Evolutionary conservation across 2,113 vertebrate genomes (phyloP).

Genomic region (Petaurus breviceps): DNA sequence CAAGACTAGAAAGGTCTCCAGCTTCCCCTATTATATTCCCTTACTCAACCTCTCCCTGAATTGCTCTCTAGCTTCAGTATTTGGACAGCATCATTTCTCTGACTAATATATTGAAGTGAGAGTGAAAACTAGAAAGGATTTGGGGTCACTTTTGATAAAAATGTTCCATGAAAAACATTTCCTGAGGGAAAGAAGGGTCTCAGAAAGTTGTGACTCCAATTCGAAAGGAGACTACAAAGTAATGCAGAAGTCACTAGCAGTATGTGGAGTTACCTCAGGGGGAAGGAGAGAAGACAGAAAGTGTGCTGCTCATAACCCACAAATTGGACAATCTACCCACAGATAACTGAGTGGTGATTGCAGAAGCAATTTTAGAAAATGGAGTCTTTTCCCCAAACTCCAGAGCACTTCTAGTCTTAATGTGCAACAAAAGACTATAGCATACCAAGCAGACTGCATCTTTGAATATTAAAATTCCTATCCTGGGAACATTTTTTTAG

Average conservation of each 20-base stretch:
- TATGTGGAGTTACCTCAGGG: neutral
- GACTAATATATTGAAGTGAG: slow-evolving; percentile 20
- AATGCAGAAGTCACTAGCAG: neutral
- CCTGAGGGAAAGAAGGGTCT: slow-evolving; percentile 33
- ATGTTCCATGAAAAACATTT: neutral
- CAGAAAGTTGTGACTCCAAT: neutral
- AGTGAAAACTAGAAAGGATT: neutral
- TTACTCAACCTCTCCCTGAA: neutral
- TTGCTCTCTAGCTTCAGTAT: neutral
- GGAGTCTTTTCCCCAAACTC: slow-evolving; percentile 58
- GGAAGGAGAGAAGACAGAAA: neutral
- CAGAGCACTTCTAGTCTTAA: slow-evolving; percentile 74
- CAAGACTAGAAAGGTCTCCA: neutral
- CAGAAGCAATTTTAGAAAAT: slow-evolving; percentile 68
- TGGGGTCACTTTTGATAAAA: slow-evolving; percentile 27
- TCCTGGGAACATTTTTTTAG: slow-evolving; percentile 71
- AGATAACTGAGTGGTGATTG: slow-evolving; percentile 52
- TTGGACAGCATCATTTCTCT: neutral
- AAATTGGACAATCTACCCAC: slow-evolving; percentile 50
- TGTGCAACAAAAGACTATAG: slow-evolving; percentile 67
- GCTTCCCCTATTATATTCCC: neutral
- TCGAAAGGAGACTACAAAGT: neutral
- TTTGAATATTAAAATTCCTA: slow-evolving; percentile 80
- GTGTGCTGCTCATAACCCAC: slow-evolving; percentile 45
- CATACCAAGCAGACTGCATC: slow-evolving; percentile 62